These are phyloP conservation scores for Pterophyllum scalare DNA, from an alignment of 2,113 vertebrate species.

Conservation along the genomic window DNA sequence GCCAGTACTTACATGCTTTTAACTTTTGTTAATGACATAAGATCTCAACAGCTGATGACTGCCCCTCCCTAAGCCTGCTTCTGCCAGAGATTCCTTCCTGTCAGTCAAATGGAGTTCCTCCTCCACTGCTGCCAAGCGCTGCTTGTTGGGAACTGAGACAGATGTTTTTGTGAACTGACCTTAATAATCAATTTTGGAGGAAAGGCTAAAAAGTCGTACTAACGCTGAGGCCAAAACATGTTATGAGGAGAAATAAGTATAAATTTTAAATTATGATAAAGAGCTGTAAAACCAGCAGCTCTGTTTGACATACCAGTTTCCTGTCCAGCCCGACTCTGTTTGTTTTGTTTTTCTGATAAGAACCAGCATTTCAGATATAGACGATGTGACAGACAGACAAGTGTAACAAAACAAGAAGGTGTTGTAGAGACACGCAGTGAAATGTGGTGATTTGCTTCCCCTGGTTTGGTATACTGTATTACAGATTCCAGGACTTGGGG, in stretches of 20 bases:
- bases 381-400: slow-evolving; percentile 11
- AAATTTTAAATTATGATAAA: neutral
- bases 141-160: neutral
- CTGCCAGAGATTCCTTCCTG: neutral
- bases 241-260: too few species aligned
- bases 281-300: neutral
- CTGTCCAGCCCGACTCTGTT: neutral
- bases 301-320: neutral
- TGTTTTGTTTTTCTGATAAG: neutral
- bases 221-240: neutral
- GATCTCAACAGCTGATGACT: neutral
- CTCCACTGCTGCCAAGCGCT: neutral
- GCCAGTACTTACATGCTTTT: neutral
- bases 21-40: neutral
- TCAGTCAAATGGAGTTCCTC: neutral
- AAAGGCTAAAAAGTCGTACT: neutral
- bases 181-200: neutral
- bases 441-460: slow-evolving; percentile 74
- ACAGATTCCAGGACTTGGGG: too few species aligned
- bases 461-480: too few species aligned
- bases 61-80: neutral
- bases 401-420: slow-evolving; percentile 1
- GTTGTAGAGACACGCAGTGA: slow-evolving; percentile 62
- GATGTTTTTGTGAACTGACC: neutral
- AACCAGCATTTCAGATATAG: neutral